These are phyloP conservation scores for Teleiodes luculella DNA, from an alignment of 2,888 invertebrate species.

Conservation along the genomic window DNA sequence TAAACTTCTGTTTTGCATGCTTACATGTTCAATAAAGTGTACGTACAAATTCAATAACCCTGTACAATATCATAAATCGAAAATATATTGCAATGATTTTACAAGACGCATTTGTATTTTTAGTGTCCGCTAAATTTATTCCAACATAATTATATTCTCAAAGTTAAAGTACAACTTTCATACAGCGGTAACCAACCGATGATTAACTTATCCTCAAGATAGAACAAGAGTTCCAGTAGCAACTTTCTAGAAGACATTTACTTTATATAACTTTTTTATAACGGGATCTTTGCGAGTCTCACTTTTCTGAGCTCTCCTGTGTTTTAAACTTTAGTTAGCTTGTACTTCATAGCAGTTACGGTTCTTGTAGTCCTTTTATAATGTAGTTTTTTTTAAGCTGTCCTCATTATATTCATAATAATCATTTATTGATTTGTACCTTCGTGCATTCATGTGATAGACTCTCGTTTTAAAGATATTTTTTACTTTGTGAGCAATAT, in stretches of 20 bases:
- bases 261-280: slow-evolving; percentile 1
- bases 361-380: not conserved
- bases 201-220: slow-evolving; percentile 3
- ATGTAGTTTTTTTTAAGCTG: not conserved
- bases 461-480: too few species aligned
- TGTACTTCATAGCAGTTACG: not conserved
- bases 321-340: not conserved
- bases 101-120: too few species aligned
- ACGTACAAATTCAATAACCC: too few species aligned
- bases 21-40: too few species aligned
- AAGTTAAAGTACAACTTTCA: not conserved
- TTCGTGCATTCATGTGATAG: too few species aligned
- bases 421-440: too few species aligned
- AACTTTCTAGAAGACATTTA: slow-evolving; percentile 3
- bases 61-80: too few species aligned
- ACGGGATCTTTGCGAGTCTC: not conserved
- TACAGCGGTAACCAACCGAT: not conserved
- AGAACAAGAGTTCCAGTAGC: not conserved
- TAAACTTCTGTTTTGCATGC: too few species aligned
- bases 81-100: too few species aligned
- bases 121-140: too few species aligned
- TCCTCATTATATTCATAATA: too few species aligned
- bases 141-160: not conserved
- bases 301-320: slow-evolving; percentile 1
- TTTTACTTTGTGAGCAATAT: too few species aligned